Percentiles rank a stretch among this genome's conserved stretches.
phyloP scores from a whole-genome alignment of 2,888 invertebrate genomes.

The Caenorhabditis sp. region DNA sequence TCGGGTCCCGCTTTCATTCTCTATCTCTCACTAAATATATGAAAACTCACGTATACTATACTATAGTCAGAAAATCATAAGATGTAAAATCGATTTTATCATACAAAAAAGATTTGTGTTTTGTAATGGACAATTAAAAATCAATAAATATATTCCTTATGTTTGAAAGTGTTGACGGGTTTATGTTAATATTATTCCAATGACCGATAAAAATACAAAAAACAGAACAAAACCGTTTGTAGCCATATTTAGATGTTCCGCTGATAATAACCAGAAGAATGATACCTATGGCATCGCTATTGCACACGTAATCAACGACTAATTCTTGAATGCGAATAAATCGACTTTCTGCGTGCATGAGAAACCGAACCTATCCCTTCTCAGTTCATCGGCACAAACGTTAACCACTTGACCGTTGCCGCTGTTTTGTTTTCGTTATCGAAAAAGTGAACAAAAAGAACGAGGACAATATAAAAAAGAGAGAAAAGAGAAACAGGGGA shows the following conservation, averaged over 20 bases:
- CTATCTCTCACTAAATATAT: background rate
- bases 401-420: constrained; percentile 20
- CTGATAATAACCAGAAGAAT: constrained; percentile 37
- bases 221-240: constrained; percentile 14
- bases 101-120: constrained; percentile 19
- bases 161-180: too few relatives aligned
- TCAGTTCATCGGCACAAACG: background rate
- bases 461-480: background rate
- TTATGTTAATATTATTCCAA: too few relatives aligned
- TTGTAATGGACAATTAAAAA: constrained; percentile 26
- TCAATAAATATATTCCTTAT: background rate
- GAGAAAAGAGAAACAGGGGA: background rate
- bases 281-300: constrained; percentile 40
- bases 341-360: constrained; percentile 37
- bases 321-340: constrained; percentile 7
- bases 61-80: constrained; percentile 1
- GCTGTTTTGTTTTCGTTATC: background rate
- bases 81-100: constrained; percentile 27
- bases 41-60: constrained; percentile 17
- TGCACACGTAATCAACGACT: constrained; percentile 41
- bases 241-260: constrained; percentile 44
- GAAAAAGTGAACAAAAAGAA: background rate
- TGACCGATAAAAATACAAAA: background rate
- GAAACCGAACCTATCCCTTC: constrained; percentile 10
- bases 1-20: background rate